A percentile compares a stretch with the other conserved stretches of the same genome.
Evolutionary conservation across 2,113 vertebrate genomes (phyloP).

Genomic region (Eulemur macaco): DNA sequence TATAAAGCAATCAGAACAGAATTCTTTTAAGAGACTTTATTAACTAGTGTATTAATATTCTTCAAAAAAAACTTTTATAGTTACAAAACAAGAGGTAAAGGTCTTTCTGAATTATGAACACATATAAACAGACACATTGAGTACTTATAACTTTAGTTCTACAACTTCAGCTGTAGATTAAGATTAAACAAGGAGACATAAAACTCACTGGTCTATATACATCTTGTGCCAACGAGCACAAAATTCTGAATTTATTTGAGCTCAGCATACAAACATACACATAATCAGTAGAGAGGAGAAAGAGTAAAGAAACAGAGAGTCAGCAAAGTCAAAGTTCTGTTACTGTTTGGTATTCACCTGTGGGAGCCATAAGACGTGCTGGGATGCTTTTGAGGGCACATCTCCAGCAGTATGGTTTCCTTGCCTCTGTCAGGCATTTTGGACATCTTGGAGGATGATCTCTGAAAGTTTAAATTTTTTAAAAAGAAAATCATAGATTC

Average conservation of each 20-base stretch:
- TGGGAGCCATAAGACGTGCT: neutral
- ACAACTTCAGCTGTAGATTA: neutral
- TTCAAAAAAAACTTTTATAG: neutral
- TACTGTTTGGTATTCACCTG: neutral
- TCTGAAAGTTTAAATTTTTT: neutral
- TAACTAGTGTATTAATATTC: neutral
- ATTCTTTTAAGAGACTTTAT: neutral
- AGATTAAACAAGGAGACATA: neutral
- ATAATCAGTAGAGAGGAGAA: neutral
- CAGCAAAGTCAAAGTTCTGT: neutral
- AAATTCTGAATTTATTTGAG: neutral
- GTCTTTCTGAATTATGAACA: slow-evolving; percentile 13
- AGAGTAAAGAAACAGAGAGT: neutral
- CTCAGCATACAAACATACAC: neutral
- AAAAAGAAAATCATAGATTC: neutral
- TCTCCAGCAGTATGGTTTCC: neutral
- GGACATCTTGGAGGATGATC: neutral
- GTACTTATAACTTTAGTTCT: neutral
- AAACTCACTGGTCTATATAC: neutral
- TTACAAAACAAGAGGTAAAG: neutral
- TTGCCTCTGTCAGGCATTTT: neutral
- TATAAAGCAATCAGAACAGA: neutral
- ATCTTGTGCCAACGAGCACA: neutral
- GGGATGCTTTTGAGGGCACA: neutral
- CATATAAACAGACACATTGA: neutral